A percentile compares a stretch with the other conserved stretches of the same genome.
phyloP scores from a whole-genome alignment of 1,140 invertebrate genomes.

The Reticulitermes speratus region DNA sequence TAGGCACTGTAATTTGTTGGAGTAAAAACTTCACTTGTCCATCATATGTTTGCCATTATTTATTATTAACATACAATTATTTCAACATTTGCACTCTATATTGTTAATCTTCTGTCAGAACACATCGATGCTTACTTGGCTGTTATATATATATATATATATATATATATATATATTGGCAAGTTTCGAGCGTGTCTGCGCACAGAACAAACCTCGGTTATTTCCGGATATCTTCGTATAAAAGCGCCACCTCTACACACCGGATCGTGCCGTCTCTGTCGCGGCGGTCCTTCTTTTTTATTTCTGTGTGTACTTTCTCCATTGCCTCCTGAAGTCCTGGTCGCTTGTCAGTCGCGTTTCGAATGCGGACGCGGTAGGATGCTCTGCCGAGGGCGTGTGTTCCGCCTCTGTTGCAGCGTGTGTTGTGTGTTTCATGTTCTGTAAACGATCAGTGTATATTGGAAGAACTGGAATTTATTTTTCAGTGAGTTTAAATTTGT shows the following conservation, averaged over 20 bases:
- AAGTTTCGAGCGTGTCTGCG: no score
- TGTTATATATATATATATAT: no score
- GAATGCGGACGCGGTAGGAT: not conserved
- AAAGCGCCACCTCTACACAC: not conserved
- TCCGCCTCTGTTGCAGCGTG: not conserved
- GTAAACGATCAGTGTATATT: not conserved
- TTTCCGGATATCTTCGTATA: constrained; percentile 1
- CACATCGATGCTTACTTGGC: no score
- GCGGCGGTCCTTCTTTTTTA: not conserved
- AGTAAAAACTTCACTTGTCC: no score
- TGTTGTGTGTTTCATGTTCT: not conserved
- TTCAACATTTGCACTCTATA: no score
- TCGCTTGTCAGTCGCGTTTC: not conserved
- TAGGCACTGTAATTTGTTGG: no score
- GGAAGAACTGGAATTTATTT: not conserved
- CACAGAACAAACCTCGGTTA: not conserved
- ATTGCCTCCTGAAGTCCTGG: not conserved
- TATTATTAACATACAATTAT: no score
- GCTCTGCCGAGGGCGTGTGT: not conserved
- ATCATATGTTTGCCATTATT: no score
- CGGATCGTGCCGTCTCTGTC: not conserved
- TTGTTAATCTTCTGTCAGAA: no score
- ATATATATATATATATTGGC: no score
- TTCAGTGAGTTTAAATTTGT: not conserved
- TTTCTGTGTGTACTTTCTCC: not conserved